Evolutionary conservation across 2,113 vertebrate genomes (phyloP), one percentile per base, ranked within the genome.

Genomic region (Lichenostomus cassidix): DNA sequence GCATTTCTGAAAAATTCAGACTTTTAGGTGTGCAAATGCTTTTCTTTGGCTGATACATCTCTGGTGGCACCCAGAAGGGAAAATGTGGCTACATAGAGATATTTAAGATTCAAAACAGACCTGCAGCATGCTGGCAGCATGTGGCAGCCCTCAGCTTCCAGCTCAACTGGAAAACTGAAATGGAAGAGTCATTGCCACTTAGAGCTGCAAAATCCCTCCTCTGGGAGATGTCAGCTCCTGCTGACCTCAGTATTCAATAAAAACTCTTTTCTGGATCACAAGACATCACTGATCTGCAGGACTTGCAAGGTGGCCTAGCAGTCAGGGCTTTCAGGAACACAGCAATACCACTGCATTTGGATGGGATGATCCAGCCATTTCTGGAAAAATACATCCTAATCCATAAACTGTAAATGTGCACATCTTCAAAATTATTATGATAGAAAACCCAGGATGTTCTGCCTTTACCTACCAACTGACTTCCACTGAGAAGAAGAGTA

Each of bases 361-460:
- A n/a, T 58, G 31, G 27, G 39, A 41, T 65, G 24, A 86, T 49
- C 17, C 46, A 90, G 55, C n/a, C 7, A 31, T 67, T 90, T 22
- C 35, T 52, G 44, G 27, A 37, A 89, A 84, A 79, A 56, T 15
- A 1, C 19, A 35, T 70, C 23, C 22, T 65, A 49, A 73, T 35
- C 29, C 33, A 46, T 31, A 46, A 63, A 39, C 1, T 47, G 18
- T 47, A 7, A 7, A 37, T 44, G 2, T 20, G 10, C 3, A 9
- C 22, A 28, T 35, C 19, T 78, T 91, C 12, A 60, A 71, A 83
- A 46, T 63, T 0, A 47, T 20, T 10, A 63, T 23, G 59, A 46
- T 1, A 77, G 69, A 64, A 21, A 3, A 0, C 0, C 2, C 11
- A 20, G 17, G 33, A 58, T 76, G 41, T 52, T 11, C 17, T 60